Conservation (phyloP, 1,140 invertebrate species). For the Heterodera carotae region DNA sequence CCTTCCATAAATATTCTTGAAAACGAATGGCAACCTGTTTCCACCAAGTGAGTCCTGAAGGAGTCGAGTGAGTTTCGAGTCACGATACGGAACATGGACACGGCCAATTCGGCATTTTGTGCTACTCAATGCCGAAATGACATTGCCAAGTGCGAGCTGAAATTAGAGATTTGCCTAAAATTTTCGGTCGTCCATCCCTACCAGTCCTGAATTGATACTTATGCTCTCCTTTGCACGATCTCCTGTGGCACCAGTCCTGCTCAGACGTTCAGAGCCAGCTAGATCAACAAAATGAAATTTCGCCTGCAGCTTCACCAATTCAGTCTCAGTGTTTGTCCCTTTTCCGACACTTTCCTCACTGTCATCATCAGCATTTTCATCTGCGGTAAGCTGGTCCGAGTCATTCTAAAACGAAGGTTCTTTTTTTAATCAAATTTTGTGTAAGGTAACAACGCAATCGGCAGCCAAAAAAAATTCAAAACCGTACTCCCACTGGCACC, state of each 20-base stretch:
- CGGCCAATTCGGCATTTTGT: constrained; percentile 61
- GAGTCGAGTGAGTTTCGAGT: constrained; percentile 70
- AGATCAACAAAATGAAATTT: constrained; percentile 71
- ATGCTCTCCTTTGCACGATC: constrained; percentile 71
- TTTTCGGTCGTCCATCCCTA: too few species aligned
- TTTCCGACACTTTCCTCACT: background rate
- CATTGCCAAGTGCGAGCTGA: constrained; percentile 78
- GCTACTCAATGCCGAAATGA: constrained; percentile 69
- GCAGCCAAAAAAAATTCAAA: too few species aligned
- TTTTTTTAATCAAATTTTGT: constrained; percentile 5
- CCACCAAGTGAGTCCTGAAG: constrained; percentile 91
- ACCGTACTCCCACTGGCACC: constrained; percentile 36
- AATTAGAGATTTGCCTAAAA: too few species aligned
- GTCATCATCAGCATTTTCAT: background rate
- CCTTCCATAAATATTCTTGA: background rate
- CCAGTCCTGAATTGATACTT: constrained; percentile 70
- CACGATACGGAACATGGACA: constrained; percentile 70
- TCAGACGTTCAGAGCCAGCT: constrained; percentile 70
- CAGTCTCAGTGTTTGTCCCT: background rate
- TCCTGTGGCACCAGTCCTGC: constrained; percentile 70
- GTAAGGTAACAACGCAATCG: too few species aligned
- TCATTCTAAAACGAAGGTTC: background rate
- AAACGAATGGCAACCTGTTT: constrained; percentile 68
- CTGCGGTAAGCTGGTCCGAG: background rate
- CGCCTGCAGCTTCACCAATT: constrained; percentile 68